These are phyloP conservation scores for Liodrosophila aerea DNA, from an alignment of 2,888 invertebrate species.

Conservation along the genomic window DNA sequence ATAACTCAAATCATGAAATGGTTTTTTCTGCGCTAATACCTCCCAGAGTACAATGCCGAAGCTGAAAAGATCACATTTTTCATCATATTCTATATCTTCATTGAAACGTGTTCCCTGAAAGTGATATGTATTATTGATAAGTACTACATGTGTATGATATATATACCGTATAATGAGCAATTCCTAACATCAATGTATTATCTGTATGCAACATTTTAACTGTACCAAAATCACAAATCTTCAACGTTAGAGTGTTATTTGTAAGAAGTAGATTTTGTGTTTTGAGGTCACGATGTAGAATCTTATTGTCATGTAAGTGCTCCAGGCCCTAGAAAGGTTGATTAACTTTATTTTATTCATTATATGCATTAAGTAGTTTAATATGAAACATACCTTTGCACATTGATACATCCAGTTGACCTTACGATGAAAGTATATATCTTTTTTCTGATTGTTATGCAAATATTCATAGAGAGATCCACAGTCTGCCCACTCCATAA, in stretches of 20 bases:
- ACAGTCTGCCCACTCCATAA: constrained; percentile 9
- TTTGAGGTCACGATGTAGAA: constrained; percentile 14
- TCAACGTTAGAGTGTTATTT: not conserved
- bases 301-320: constrained; percentile 7
- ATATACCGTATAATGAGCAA: too few relatives aligned
- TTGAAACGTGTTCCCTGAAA: too few relatives aligned
- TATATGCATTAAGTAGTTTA: too few relatives aligned
- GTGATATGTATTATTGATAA: too few relatives aligned
- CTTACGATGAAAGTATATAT: not conserved
- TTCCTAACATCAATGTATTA: not conserved
- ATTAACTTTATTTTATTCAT: too few relatives aligned
- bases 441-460: not conserved
- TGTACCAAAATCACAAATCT: constrained; percentile 17
- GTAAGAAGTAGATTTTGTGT: constrained; percentile 7
- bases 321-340: constrained; percentile 9
- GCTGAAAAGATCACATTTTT: constrained; percentile 23
- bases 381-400: constrained; percentile 8
- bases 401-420: constrained; percentile 18
- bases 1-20: too few relatives aligned
- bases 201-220: not conserved
- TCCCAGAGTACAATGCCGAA: constrained; percentile 26
- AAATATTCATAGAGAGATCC: constrained; percentile 5
- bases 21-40: not conserved
- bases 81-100: not conserved
- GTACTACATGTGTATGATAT: too few relatives aligned